Base-by-base conservation (phyloP, 2,797 vertebrate species). In the Enteromius paludinosus region DNA sequence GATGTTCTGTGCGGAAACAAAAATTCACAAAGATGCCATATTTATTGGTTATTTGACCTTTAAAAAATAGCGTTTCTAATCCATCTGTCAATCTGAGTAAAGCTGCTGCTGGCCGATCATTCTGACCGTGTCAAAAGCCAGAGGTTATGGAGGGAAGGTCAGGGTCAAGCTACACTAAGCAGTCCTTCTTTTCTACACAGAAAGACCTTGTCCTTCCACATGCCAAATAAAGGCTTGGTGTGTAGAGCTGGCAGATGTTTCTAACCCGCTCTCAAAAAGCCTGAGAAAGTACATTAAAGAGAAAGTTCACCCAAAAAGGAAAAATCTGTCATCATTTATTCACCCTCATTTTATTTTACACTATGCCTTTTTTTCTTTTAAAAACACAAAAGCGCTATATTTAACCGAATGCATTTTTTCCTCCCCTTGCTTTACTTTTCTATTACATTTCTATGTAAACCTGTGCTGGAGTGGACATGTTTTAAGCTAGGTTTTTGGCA, bases 121-220 rank as follows among this genome's bases (percentile, higher is more conserved):
- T 79, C 12, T 68, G 81, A 79, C 61, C 76, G 71, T 62, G 81
- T 66, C 43, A 38, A 43, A 43, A 69, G 52, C 14, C 92, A 92
- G 92, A 89, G 94, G 93, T 94, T 94, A 95, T 25, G 77, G 79
- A 76, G 45, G 89, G 75, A 90, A 91, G 95, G 94, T 96, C 94
- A 96, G 91, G 87, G 85, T 90, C 38, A 66, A 3, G 73, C 89
- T 91, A 92, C 91, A 87, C 88, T 90, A 90, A 71, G 92, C 93
- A 93, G 90, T 92, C 85, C 93, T 95, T 92, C 94, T 95, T 95
- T 96, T 94, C 94, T 94, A 93, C 91, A 91, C 87, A 87, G 92
- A 93, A 91, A 92, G 90, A 90, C 89, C 91, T 90, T 91, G 89
- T 91, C 90, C 86, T 89, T 89, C 91, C 91, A 92, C 92, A 93